A percentile compares a stretch with the other conserved stretches of the same genome.
phyloP scores from a whole-genome alignment of 2,797 vertebrate genomes.

The Cynodonichthys magdalenae region DNA sequence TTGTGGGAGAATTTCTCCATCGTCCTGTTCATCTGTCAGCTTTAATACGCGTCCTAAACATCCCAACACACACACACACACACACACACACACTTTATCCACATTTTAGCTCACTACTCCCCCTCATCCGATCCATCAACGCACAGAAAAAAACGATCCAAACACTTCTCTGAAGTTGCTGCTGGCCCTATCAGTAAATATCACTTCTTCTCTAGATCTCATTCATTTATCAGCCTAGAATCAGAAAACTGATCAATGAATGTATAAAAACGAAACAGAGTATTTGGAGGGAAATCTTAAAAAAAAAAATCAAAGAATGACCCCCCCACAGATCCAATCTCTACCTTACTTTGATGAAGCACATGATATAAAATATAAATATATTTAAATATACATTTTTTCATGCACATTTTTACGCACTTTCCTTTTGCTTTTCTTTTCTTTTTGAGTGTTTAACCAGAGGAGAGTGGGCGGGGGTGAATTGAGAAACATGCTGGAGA shows the following conservation, averaged over 20 bases:
- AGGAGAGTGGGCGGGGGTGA: constrained; percentile 32
- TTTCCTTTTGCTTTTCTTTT: constrained; percentile 19
- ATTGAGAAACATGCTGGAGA: constrained; percentile 44
- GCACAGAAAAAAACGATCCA: constrained; percentile 17
- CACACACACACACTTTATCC: not conserved
- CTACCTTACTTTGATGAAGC: constrained; percentile 28
- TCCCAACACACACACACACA: constrained; percentile 35
- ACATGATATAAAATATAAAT: not conserved
- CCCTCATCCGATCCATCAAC: constrained; percentile 33
- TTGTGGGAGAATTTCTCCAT: constrained; percentile 94
- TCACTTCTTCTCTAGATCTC: too few relatives aligned
- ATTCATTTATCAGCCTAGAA: not conserved
- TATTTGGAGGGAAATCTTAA: constrained; percentile 8
- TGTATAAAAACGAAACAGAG: too few relatives aligned
- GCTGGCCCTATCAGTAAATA: constrained; percentile 19
- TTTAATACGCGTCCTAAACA: constrained; percentile 95
- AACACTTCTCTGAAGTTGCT: constrained; percentile 23
- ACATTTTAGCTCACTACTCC: constrained; percentile 68
- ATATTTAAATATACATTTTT: constrained; percentile 2
- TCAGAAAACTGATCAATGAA: too few relatives aligned
- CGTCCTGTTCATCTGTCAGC: constrained; percentile 96
- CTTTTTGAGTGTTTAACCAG: constrained; percentile 54
- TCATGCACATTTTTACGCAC: not conserved
- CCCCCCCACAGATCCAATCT: constrained; percentile 30
- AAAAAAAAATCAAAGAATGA: not conserved